These are phyloP conservation scores for Xiphophorus couchianus DNA, from an alignment of 2,113 vertebrate species.

Conservation along the genomic window DNA sequence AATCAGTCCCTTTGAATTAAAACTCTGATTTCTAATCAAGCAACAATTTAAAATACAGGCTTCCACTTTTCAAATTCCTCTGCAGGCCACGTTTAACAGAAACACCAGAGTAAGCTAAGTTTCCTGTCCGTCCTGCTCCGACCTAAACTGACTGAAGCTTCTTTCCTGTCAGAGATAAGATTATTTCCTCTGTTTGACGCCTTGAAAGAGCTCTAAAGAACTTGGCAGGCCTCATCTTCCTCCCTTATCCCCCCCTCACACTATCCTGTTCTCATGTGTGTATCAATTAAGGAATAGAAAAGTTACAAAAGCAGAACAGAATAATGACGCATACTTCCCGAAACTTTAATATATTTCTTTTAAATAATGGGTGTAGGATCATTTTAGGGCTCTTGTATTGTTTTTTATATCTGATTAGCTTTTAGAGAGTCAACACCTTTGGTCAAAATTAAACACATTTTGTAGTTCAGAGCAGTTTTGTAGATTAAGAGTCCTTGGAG, in stretches of 20 bases:
- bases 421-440: background rate
- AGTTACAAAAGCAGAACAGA: constrained; percentile 46
- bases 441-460: background rate
- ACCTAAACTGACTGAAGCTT: constrained; percentile 71
- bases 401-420: background rate
- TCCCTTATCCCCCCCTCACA: constrained; percentile 67
- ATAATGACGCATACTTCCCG: background rate
- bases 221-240: constrained; percentile 39
- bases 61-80: constrained; percentile 11
- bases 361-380: background rate
- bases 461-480: background rate
- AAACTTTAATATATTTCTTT: background rate
- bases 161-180: constrained; percentile 78
- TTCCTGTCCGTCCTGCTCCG: constrained; percentile 68
- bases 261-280: constrained; percentile 42
- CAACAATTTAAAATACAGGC: constrained; percentile 59
- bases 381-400: background rate
- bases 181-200: constrained; percentile 80
- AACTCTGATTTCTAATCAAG: constrained; percentile 42
- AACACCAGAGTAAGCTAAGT: constrained; percentile 37
- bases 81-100: constrained; percentile 23
- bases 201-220: constrained; percentile 69
- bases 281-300: constrained; percentile 59
- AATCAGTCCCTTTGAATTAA: constrained; percentile 1
- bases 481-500: background rate